Evolutionary conservation across 2,113 vertebrate species (phyloP), one percentile per base, ranked within the genome.

Genomic region (Lampris megalopsis): DNA sequence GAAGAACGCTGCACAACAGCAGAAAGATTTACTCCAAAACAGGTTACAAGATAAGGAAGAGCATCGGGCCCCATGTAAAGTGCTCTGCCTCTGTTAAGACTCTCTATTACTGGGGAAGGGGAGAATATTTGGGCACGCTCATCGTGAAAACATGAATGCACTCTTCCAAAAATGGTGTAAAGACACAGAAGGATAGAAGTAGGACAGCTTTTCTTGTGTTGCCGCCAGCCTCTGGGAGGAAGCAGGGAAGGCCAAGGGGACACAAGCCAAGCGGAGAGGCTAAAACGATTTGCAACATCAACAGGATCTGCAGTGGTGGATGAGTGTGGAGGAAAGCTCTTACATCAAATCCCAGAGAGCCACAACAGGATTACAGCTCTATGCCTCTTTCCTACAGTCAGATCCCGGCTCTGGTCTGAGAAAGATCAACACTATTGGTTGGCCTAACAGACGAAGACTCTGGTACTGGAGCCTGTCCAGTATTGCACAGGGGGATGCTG

Each of bases 201-300:
- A 49, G 79, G 64, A 71, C 74, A 78, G 77, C 68, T 65, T 13
- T 56, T 72, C 42, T 61, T 57, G 49, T 53, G 10, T 73, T 67
- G 63, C 65, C 63, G 75, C 71, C 73, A 84, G 54, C 68, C 68
- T 62, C 24, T 62, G 63, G 73, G 50, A 80, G 64, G 67, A 69
- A 75, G 75, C 24, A 67, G 49, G 42, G 42, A 63, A 53, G 73
- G 71, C 73, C 70, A 10, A n/a, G 49, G 68, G 72, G 57, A 80
- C 8, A 3, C 13, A 0, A 24, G 66, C 75, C 77, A 53, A 86
- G 77, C 59, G 79, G 68, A 65, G 62, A 71, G 79, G 77, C 79
- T 77, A 78, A 81, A 89, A 90, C 68, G 77, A 86, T 88, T 80
- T 84, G 83, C 62, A 82, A 84, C 81, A 82, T 82, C 75, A 80